Evolutionary conservation across 2,797 vertebrate species (phyloP).

Genomic region (Pangasius krempfi): DNA sequence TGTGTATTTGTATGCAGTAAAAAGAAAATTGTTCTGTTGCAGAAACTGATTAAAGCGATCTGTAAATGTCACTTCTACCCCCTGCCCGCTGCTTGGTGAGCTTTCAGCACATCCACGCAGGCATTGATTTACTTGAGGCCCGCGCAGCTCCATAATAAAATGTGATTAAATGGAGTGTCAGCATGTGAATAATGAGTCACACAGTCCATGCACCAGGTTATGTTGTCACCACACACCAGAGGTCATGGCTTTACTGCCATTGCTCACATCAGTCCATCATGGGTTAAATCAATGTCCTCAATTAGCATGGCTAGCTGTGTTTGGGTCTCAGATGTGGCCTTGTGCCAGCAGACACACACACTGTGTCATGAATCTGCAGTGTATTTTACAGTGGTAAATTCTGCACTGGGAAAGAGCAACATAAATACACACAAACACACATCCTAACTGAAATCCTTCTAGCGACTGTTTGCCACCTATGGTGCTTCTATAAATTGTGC

Average conservation of each 20-base stretch:
- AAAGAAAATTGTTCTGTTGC: constrained; percentile 34
- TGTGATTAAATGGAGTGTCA: constrained; percentile 66
- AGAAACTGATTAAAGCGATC: constrained; percentile 62
- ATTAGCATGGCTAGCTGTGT: constrained; percentile 37
- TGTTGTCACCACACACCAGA: constrained; percentile 51
- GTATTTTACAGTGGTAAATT: constrained; percentile 22
- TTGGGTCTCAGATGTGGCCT: constrained; percentile 38
- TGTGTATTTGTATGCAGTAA: constrained; percentile 28
- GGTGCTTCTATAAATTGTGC: constrained; percentile 31
- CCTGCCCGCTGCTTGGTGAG: constrained; percentile 21
- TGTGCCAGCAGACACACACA: constrained; percentile 34
- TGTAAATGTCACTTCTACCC: constrained; percentile 47
- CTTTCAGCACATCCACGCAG: constrained; percentile 41
- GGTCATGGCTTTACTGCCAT: constrained; percentile 31
- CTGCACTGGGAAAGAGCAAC: constrained; percentile 3
- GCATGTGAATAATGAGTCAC: constrained; percentile 60
- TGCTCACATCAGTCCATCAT: constrained; percentile 25
- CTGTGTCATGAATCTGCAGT: constrained; percentile 24
- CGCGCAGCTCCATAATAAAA: constrained; percentile 62
- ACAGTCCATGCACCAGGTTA: constrained; percentile 48
- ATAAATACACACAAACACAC: constrained; percentile 8
- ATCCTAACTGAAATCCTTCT: constrained; percentile 13
- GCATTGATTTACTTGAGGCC: constrained; percentile 59
- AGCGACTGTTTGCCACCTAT: constrained; percentile 22
- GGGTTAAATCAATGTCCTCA: constrained; percentile 44